Evolutionary conservation across 2,797 vertebrate genomes (phyloP), one percentile per base, ranked within the genome.

Genomic region (Chloroceryle amazona): DNA sequence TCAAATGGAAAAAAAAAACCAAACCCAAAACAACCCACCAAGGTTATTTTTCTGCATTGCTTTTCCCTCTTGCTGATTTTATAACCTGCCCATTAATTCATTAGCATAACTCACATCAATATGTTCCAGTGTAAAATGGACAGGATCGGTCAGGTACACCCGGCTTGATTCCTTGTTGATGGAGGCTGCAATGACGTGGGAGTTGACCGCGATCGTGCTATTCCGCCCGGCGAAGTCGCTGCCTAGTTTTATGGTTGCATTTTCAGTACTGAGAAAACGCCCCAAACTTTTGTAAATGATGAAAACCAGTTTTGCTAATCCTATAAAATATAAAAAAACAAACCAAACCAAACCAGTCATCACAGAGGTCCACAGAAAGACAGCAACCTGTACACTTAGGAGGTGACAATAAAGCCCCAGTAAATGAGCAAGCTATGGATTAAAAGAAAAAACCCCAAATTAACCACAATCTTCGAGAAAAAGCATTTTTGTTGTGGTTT

Each of bases 91-190:
- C 93, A 96, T 96, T 97, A 97, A 97, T 93, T 98, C 92, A 95
- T 97, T 54, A 96, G 90, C 55, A 71, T 90, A 81, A 99, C 99
- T 99, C 98, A 99, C 99, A 93, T 99, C 99, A 10, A 99, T 99
- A 98, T 99, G 99, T 79, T 99, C 98, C 98, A 99, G 98, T 20
- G 99, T 99, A 73, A 99, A 99, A 96, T 99, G 98, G 98, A 99
- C 99, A 2, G 99, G 99, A 92, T 99, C 99, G 6, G 99, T 99
- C 97, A 99, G 98, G 98, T 99, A 99, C 29, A 99, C 99, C 6
- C 99, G 98, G 98, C 99, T 99, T 72, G 99, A 99, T 97, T 99
- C 99, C 96, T 99, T 99, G 98, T 99, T 99, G 98, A 99, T 99
- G 10, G 99, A 99, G 83, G 99, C 99, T 0, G 99, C 99, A 35